phyloP scores from a whole-genome alignment of 2,797 vertebrate species.

The Propithecus deckenii region DNA sequence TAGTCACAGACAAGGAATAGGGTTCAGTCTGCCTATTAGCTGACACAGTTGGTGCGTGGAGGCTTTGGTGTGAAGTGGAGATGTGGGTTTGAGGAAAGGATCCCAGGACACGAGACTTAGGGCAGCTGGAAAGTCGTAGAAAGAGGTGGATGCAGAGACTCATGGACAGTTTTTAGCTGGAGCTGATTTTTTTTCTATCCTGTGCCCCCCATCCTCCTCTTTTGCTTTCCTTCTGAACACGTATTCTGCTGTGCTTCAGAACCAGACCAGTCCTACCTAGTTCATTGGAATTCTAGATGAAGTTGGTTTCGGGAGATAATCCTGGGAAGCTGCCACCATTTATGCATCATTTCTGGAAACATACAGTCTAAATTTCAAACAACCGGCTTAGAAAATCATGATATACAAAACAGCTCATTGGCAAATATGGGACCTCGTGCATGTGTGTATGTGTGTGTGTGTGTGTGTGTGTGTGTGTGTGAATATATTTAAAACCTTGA shows the following conservation, averaged over 20 bases:
- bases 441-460: neutral
- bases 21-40: neutral
- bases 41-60: neutral
- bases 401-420: slow-evolving; percentile 8
- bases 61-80: neutral
- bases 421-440: neutral
- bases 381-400: slow-evolving; percentile 60
- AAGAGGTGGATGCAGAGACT: neutral
- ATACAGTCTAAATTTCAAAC: slow-evolving; percentile 42
- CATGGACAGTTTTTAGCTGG: neutral
- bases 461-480: neutral
- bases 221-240: neutral
- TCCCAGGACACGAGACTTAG: neutral
- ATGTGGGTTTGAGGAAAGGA: neutral
- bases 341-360: slow-evolving; percentile 20
- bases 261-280: neutral
- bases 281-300: slow-evolving; percentile 17
- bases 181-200: neutral
- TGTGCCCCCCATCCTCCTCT: neutral
- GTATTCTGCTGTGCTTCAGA: neutral
- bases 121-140: neutral
- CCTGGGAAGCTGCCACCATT: neutral
- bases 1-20: neutral
- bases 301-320: neutral
- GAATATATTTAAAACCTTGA: slow-evolving; percentile 52